Percentiles rank a stretch among this genome's conserved stretches.
These are phyloP conservation scores for Lordiphosa collinella DNA, from an alignment of 1,140 invertebrate genomes.

Conservation along the genomic window DNA sequence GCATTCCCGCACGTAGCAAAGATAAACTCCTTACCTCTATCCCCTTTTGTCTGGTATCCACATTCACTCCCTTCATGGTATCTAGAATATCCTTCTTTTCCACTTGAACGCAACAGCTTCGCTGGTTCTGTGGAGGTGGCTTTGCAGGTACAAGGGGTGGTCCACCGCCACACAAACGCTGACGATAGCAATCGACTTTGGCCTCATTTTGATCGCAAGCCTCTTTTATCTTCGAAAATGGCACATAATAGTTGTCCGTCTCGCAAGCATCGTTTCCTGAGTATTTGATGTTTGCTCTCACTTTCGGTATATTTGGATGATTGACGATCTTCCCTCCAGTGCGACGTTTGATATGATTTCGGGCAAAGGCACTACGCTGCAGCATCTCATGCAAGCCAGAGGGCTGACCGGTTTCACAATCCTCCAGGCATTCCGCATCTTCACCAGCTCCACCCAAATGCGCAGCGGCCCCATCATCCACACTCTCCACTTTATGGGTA, in stretches of 20 bases:
- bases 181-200: slow-evolving; percentile 66
- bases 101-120: slow-evolving; percentile 67
- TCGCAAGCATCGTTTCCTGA: slow-evolving; percentile 67
- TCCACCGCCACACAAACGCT: slow-evolving; percentile 35
- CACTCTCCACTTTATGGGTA: slow-evolving; percentile 67
- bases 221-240: slow-evolving; percentile 69
- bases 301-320: slow-evolving; percentile 65
- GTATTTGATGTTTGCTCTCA: slow-evolving; percentile 75
- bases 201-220: slow-evolving; percentile 41
- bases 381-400: slow-evolving; percentile 49
- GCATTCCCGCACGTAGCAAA: slow-evolving; percentile 36
- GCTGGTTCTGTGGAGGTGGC: slow-evolving; percentile 24
- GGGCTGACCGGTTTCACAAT: slow-evolving; percentile 13
- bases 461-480: slow-evolving; percentile 44
- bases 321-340: slow-evolving; percentile 67
- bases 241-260: slow-evolving; percentile 62
- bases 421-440: slow-evolving; percentile 13
- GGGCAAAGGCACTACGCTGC: slow-evolving; percentile 61
- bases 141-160: slow-evolving; percentile 19
- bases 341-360: slow-evolving; percentile 63
- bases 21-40: slow-evolving; percentile 58
- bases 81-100: slow-evolving; percentile 56
- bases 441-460: slow-evolving; percentile 38
- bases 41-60: slow-evolving; percentile 64
- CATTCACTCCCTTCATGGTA: slow-evolving; percentile 69